phyloP scores from a whole-genome alignment of 2,113 vertebrate genomes.

The Rhabdornis inornatus region DNA sequence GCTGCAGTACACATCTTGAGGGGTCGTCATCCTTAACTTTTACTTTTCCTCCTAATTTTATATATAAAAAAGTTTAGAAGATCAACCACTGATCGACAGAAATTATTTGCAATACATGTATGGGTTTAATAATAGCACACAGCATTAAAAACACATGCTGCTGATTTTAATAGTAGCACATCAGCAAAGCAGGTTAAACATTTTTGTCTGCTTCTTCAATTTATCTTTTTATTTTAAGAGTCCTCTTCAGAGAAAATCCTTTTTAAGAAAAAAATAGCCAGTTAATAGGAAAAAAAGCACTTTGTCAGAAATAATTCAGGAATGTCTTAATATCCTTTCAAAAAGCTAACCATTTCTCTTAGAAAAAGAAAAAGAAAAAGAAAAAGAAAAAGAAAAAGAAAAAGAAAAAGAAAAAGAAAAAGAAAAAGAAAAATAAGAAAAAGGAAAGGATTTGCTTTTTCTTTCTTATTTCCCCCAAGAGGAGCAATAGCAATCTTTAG shows the following conservation, averaged over 20 bases:
- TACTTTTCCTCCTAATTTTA: background rate
- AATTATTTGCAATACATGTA: background rate
- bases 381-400: too few relatives aligned
- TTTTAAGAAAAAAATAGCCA: background rate
- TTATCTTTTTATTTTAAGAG: background rate
- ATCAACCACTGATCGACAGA: background rate
- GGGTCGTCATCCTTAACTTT: background rate
- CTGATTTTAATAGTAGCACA: background rate
- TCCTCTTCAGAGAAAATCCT: background rate
- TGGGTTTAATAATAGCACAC: background rate
- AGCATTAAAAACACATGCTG: background rate
- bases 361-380: background rate
- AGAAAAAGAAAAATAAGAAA: background rate
- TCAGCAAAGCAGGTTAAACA: background rate
- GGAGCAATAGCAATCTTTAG: background rate
- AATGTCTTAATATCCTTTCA: background rate
- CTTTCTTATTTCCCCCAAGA: background rate
- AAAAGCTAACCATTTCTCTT: background rate
- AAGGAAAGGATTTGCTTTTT: background rate
- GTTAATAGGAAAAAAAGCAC: background rate
- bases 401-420: background rate
- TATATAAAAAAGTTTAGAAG: background rate
- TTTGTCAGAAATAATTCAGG: background rate
- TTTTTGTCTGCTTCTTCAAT: background rate
- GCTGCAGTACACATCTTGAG: background rate